Evolutionary conservation across 2,888 invertebrate genomes (phyloP), one percentile per base, ranked within the genome.

Genomic region (Archips crataeganus): DNA sequence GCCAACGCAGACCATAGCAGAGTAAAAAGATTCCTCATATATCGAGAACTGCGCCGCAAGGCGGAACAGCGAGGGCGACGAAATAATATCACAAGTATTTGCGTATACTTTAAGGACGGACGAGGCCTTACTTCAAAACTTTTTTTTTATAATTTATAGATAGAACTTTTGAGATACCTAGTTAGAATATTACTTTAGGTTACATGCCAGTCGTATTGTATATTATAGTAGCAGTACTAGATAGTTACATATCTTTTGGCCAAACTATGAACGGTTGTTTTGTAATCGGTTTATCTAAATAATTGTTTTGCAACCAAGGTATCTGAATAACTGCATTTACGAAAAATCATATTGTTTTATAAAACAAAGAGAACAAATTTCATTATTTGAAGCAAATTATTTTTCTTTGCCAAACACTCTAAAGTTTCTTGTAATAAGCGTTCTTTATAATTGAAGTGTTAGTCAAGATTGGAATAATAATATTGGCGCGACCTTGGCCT

Each of bases 1-100:
- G 60, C 51, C 60, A 65, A 65, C 64, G 60, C 51, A 51, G 62
- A 70, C 65, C 36, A 54, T 47, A 69, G 51, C 54, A 67, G 54
- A 60, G 69, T 70, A 70, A 70, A 69, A 69, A 62, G 62, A 72
- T 72, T 62, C 62, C 72, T 63, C 72, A 67, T 72, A 72, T 67
- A 72, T 62, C 62, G 62, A 54, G 72, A 62, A 67, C 51, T 39
- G 47, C 61, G 61, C 54, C 61, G 32, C 32, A 45, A 10, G n/a
- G 32, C 42, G 11, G 11, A 15, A 47, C 34, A 32, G 47, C 47
- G 63, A 47, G 45, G 13, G 45, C 8, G 32, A 42, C 65, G 32
- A 42, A 57, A 67, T 60, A 42, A 71, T 51, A 71, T 66, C 11
- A 9, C 15, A 61, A 66, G n/a, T 61, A 63, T 34, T 63, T 69